Evolutionary conservation across 1,140 invertebrate species (phyloP), one percentile per base, ranked within the genome.

Genomic region (Pseudobourletiella spinata): DNA sequence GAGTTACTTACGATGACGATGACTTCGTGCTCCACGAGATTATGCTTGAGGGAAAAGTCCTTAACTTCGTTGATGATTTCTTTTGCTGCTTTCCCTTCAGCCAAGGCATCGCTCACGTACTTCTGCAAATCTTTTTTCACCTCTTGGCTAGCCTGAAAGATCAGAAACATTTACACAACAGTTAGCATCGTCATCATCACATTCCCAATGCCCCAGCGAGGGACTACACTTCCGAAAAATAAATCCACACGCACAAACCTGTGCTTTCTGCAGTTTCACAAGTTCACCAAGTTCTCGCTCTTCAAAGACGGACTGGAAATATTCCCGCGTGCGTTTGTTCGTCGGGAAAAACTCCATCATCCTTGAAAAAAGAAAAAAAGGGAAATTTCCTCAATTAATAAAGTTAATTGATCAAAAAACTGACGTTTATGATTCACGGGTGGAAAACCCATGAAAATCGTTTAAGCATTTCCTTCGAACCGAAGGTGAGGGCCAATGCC

Each of bases 301-400:
- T 71, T 86, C 83, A 78, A 95, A 95, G 71, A 87, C 84, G 69
- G 83, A 80, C 70, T 85, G 84, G 76, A 94, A 90, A 75, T 87
- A 84, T 72, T 92, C 89, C 75, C 91, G 88, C 72, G 86, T 91
- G 73, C 91, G 84, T 77, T 92, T 93, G 76, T 93, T 95, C 70
- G 87, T 80, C 65, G 92, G 92, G 74, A 95, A 87, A 78, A 95
- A 92, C 75, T 94, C 91, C 82, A 91, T 85, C 69, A 94, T 77
- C 74, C 89, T 91, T 75, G 71, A 52, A n/a, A 65, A 50, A 63
- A 68, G 32, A 64, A 59, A 22, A 46, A 65, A 28, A 20, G 26
- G 20, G 14, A 8, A 43, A 30, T 62, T 28, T 20, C 20, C 3
- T 11, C 6, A 35, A n/a, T n/a, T 24, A 18, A 60, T 29, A 59